Conservation (phyloP, 2,888 invertebrate genomes). For the Periphyllus acericola region DNA sequence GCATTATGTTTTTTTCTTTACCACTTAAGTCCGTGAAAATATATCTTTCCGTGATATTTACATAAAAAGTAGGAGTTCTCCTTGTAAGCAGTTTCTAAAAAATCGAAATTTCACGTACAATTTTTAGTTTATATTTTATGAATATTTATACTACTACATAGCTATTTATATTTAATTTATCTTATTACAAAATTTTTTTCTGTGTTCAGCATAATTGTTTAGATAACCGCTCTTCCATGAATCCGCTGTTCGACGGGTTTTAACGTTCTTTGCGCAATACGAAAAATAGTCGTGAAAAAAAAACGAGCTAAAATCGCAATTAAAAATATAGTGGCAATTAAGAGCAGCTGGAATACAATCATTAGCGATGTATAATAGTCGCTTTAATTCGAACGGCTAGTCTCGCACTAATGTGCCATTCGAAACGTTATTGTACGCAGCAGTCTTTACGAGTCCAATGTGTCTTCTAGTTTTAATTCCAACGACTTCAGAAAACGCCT, state of each 20-base stretch:
- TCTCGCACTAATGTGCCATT: conserved; percentile 10
- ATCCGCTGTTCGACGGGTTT: background rate
- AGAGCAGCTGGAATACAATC: conserved; percentile 32
- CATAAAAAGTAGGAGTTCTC: too few relatives aligned
- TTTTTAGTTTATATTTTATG: background rate
- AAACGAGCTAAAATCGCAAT: conserved; percentile 42
- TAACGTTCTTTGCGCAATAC: background rate
- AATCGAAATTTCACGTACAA: too few relatives aligned
- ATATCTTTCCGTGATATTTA: too few relatives aligned
- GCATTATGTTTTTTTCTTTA: too few relatives aligned
- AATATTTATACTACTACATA: too few relatives aligned
- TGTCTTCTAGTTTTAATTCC: conserved; percentile 2
- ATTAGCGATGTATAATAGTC: conserved; percentile 23
- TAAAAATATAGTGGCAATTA: conserved; percentile 51
- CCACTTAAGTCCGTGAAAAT: too few relatives aligned
- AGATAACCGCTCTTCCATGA: too few relatives aligned
- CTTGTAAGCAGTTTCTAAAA: too few relatives aligned
- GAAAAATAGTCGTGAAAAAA: conserved; percentile 21
- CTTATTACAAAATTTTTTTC: too few relatives aligned
- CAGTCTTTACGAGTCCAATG: background rate
- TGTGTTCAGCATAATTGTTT: too few relatives aligned
- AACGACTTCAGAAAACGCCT: background rate
- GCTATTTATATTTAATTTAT: too few relatives aligned
- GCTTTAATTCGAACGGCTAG: conserved; percentile 31
- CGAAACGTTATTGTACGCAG: conserved; percentile 6